Evolutionary conservation across 2,888 invertebrate species (phyloP).

Genomic region (Cheilosia vulpina): DNA sequence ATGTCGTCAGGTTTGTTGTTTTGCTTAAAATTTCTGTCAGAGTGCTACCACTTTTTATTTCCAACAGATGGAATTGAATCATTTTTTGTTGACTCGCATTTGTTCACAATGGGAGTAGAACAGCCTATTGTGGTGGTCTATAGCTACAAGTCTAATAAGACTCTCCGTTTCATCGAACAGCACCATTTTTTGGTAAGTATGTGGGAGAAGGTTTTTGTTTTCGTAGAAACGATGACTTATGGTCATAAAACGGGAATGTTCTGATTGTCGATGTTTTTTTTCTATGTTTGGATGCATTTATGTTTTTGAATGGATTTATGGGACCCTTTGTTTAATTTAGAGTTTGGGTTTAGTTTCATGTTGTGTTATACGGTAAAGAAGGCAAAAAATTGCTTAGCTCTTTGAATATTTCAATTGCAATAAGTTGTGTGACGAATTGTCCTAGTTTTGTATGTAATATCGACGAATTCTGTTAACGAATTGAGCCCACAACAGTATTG

Average conservation of each 20-base stretch:
- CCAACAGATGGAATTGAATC: conserved; percentile 71
- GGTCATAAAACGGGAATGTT: too few relatives aligned
- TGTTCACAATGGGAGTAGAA: conserved; percentile 79
- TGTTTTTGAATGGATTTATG: background rate
- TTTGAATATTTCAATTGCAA: too few relatives aligned
- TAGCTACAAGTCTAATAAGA: conserved; percentile 70
- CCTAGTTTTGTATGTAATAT: too few relatives aligned
- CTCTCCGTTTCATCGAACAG: conserved; percentile 78
- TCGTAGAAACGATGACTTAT: too few relatives aligned
- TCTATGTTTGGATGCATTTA: background rate
- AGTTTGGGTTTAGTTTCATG: background rate
- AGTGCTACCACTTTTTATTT: background rate
- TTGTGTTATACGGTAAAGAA: background rate
- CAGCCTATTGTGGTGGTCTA: conserved; percentile 80
- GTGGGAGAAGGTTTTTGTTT: too few relatives aligned
- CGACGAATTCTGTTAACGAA: too few relatives aligned
- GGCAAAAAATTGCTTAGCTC: too few relatives aligned
- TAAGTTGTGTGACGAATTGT: too few relatives aligned
- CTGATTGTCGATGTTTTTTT: too few relatives aligned
- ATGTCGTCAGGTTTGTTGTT: conserved; percentile 59
- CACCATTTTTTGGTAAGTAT: conserved; percentile 81
- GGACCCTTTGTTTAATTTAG: background rate
- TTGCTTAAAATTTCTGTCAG: background rate
- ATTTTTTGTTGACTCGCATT: conserved; percentile 80
- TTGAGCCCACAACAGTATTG: too few relatives aligned